phyloP scores from a whole-genome alignment of 2,888 invertebrate species.

The Ochropleura plecta region DNA sequence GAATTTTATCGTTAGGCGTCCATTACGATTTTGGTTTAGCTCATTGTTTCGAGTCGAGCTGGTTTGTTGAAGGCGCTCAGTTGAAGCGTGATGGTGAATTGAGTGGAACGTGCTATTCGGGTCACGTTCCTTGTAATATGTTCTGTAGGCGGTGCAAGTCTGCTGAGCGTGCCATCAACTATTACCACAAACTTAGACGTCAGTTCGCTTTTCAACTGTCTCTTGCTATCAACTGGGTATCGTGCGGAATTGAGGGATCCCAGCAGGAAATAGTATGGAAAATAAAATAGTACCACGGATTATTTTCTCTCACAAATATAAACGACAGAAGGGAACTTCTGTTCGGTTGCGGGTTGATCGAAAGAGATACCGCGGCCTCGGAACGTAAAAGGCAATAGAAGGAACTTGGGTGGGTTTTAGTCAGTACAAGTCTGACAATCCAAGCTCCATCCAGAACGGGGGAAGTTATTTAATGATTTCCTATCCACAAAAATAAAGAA shows the following conservation, averaged over 20 bases:
- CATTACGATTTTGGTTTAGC: slow-evolving; percentile 21
- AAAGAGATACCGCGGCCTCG: no score
- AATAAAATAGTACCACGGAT: slow-evolving; percentile 13
- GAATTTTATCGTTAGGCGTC: slow-evolving; percentile 33
- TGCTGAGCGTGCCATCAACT: slow-evolving; percentile 14
- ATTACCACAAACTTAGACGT: slow-evolving; percentile 27
- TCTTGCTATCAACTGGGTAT: slow-evolving; percentile 37
- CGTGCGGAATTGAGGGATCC: slow-evolving; percentile 16
- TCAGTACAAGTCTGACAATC: no score
- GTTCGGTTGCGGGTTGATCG: no score
- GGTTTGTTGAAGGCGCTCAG: slow-evolving; percentile 38
- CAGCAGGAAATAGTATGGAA: slow-evolving; percentile 37
- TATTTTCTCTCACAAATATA: slow-evolving; percentile 11
- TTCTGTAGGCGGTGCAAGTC: slow-evolving; percentile 38
- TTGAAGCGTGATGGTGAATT: slow-evolving; percentile 37
- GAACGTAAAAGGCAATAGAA: no score
- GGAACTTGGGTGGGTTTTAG: no score
- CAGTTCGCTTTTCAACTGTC: slow-evolving; percentile 31
- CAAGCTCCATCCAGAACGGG: no score
- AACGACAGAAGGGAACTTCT: background rate
- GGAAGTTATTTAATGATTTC: no score
- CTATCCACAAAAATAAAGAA: no score
- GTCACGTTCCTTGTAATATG: slow-evolving; percentile 56
- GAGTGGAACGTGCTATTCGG: slow-evolving; percentile 39
- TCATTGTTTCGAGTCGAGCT: slow-evolving; percentile 32